Base-by-base conservation (phyloP, 2,888 invertebrate species). In the Synergus laeviventris region DNA sequence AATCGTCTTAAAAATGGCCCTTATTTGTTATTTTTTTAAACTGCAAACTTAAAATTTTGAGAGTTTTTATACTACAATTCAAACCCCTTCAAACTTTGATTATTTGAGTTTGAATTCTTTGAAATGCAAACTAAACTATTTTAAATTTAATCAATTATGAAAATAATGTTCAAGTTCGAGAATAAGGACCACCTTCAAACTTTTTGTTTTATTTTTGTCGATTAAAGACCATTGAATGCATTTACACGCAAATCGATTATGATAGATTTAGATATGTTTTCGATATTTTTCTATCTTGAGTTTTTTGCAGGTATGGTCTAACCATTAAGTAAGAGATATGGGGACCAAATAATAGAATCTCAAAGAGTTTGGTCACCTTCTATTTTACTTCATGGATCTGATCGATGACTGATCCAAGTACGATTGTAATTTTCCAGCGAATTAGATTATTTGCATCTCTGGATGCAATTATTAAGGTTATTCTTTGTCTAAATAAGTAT, bases 401-500 rank as follows among this genome's bases (percentile, higher is more conserved):
- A 62, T n/a, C 18, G n/a, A 39, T 62, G 36, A 38, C 38, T 18
- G 39, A 49, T 70, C n/a, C 11, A 11, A 70, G 11, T 62, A 62
- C 4, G n/a, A 38, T 38, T 36, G 31, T 49, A 31, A 49, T n/a
- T 73, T 59, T 74, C 24, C 24, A 42, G 39, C 38, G 31, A 9
- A 70, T 70, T n/a, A 31, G 24, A 70, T 24, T n/a, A 45, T 70
- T 42, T 66, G 45, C n/a, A 31, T 31, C 14, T 70, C 54, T 49
- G 49, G 45, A 11, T 49, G 36, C 45, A n/a, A 70, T 49, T 49
- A 1, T 12, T 31, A 31, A 70, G 12, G 61, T 61, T 61, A 36
- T 60, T 31, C 60, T 61, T 54, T 61, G 9, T 61, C n/a, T 24
- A 31, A 16, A 61, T 54, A 54, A 54, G 18, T 54, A 8, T n/a